Evolutionary conservation across 1,140 invertebrate genomes (phyloP).

Genomic region (Ptiloglossa arizonensis): DNA sequence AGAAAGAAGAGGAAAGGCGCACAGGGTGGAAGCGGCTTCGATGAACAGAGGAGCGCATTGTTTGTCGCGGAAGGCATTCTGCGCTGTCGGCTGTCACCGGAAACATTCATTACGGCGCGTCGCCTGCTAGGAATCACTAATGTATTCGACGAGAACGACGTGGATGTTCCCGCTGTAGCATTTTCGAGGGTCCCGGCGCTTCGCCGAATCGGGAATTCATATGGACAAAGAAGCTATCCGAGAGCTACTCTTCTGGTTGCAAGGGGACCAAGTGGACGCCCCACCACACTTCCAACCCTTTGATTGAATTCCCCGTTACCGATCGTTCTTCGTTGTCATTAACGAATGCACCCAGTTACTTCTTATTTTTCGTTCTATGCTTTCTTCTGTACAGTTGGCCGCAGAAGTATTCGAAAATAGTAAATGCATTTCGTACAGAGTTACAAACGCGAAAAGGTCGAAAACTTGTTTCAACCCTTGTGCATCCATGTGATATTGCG

Average conservation of each 20-base stretch:
- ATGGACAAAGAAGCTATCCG: constrained; percentile 64
- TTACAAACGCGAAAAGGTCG: too few relatives aligned
- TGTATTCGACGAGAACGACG: constrained; percentile 67
- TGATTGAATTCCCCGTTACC: constrained; percentile 56
- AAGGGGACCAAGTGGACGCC: constrained; percentile 40
- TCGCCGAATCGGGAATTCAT: constrained; percentile 73
- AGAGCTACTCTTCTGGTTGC: constrained; percentile 42
- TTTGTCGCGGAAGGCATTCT: constrained; percentile 76
- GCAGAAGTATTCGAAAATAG: too few relatives aligned
- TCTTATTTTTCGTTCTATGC: too few relatives aligned
- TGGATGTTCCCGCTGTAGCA: constrained; percentile 36
- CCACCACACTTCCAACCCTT: constrained; percentile 14
- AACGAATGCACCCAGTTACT: background rate
- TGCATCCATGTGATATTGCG: too few relatives aligned
- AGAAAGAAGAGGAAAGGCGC: constrained; percentile 36
- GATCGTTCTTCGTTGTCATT: constrained; percentile 28
- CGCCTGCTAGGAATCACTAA: constrained; percentile 75
- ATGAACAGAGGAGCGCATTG: constrained; percentile 73
- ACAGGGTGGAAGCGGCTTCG: constrained; percentile 57
- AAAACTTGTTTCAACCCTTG: too few relatives aligned
- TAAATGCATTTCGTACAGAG: too few relatives aligned
- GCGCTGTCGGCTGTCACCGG: constrained; percentile 75
- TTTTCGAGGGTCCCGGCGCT: constrained; percentile 56
- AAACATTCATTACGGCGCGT: constrained; percentile 78
- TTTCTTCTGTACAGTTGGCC: too few relatives aligned